A percentile compares a stretch with the other conserved stretches of the same genome.
These are phyloP conservation scores for Drosophila mauritiana DNA, from an alignment of 1,140 invertebrate genomes.

Conservation along the genomic window DNA sequence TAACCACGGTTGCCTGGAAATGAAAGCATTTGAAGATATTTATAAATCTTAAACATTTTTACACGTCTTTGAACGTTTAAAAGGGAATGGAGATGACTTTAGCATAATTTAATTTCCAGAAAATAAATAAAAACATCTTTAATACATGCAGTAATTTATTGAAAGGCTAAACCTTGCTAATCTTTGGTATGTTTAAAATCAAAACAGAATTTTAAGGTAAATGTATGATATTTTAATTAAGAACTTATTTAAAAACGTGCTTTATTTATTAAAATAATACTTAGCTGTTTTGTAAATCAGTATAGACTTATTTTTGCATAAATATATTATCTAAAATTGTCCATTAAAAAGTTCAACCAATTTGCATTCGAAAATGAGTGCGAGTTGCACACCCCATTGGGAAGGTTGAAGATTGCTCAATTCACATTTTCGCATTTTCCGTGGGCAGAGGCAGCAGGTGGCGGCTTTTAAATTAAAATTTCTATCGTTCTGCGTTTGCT, in stretches of 20 bases:
- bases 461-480: slow-evolving; percentile 42
- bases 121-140: neutral
- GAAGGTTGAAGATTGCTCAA: slow-evolving; percentile 29
- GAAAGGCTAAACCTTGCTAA: too few species aligned
- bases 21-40: slow-evolving; percentile 15
- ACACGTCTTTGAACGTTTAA: neutral
- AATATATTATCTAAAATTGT: neutral
- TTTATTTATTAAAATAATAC: too few species aligned
- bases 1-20: slow-evolving; percentile 8
- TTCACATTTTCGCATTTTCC: slow-evolving; percentile 19
- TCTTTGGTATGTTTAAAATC: too few species aligned
- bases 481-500: slow-evolving; percentile 34
- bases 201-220: too few species aligned
- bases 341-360: neutral
- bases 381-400: slow-evolving; percentile 3
- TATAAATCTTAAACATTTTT: neutral
- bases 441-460: slow-evolving; percentile 10
- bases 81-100: neutral
- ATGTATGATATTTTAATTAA: too few species aligned
- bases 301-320: too few species aligned
- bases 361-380: slow-evolving; percentile 20
- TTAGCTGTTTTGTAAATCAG: too few species aligned
- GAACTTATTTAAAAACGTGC: too few species aligned
- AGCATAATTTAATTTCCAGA: neutral
- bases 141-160: too few species aligned